Evolutionary conservation across 2,797 vertebrate species (phyloP).

Genomic region (Gobionotothen gibberifrons): DNA sequence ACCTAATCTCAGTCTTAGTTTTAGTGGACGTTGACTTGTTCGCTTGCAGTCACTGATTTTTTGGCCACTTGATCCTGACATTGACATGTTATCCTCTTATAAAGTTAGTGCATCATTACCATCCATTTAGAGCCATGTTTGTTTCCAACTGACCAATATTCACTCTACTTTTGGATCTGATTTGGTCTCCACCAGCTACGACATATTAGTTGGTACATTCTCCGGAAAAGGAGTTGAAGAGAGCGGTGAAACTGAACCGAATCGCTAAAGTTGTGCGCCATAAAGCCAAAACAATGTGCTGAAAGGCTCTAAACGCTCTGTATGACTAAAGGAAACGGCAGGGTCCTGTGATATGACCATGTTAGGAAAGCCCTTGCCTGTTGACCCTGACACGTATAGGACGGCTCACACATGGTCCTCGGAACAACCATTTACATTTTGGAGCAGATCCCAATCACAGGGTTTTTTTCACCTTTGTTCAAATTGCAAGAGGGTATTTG

Average conservation of each 20-base stretch:
- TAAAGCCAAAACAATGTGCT: background rate
- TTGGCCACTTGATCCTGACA: background rate
- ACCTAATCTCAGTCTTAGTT: background rate
- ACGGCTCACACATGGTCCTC: no score
- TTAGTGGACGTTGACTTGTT: background rate
- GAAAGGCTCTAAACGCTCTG: background rate
- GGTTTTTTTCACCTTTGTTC: no score
- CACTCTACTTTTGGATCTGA: background rate
- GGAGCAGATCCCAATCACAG: no score
- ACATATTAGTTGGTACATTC: background rate
- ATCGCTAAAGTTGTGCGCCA: no score
- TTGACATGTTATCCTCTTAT: background rate
- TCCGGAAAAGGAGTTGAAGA: background rate
- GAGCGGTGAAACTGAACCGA: background rate
- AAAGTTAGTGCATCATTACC: background rate
- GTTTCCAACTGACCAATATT: background rate
- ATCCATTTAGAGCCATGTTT: no score
- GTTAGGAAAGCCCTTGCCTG: no score
- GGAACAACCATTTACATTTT: no score
- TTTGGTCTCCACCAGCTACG: constrained; percentile 3
- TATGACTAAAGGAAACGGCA: no score
- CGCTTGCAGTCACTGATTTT: background rate
- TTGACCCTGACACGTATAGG: no score
- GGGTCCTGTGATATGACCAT: no score
- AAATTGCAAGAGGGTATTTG: no score